phyloP scores from a whole-genome alignment of 2,113 vertebrate genomes.

The Myodes glareolus region DNA sequence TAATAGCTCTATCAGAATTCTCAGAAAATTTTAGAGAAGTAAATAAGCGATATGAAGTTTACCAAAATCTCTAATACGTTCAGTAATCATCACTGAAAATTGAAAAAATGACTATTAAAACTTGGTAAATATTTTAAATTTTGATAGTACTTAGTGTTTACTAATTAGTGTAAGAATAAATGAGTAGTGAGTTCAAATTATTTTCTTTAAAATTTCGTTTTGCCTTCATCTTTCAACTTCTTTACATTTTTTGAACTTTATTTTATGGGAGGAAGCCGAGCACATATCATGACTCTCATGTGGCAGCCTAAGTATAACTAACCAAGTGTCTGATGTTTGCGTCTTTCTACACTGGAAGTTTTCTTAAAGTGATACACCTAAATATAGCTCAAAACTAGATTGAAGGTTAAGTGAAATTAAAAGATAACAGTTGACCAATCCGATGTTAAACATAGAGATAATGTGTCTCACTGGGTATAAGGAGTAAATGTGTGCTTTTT shows the following conservation, averaged over 20 bases:
- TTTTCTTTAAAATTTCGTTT: conserved; percentile 16
- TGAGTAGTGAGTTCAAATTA: not conserved
- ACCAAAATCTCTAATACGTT: not conserved
- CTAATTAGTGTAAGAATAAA: conserved; percentile 36
- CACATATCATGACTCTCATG: not conserved
- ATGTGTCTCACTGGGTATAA: not conserved
- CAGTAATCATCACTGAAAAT: not conserved
- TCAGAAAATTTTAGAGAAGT: not conserved
- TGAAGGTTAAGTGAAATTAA: conserved; percentile 1
- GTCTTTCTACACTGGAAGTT: conserved; percentile 12
- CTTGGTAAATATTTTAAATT: conserved; percentile 42
- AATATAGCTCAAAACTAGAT: conserved; percentile 31
- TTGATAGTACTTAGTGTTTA: not conserved
- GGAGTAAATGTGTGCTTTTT: not conserved
- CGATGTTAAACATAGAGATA: conserved; percentile 39
- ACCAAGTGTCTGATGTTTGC: not conserved
- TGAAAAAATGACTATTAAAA: conserved; percentile 35
- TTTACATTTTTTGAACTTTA: not conserved
- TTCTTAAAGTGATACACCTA: conserved; percentile 9
- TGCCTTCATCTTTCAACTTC: not conserved
- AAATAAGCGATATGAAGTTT: conserved; percentile 21
- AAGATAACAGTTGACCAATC: not conserved
- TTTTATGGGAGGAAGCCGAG: not conserved
- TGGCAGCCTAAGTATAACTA: not conserved
- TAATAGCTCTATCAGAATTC: not conserved